These are phyloP conservation scores for Tupaia tana DNA, from an alignment of 2,113 vertebrate genomes.

Conservation along the genomic window DNA sequence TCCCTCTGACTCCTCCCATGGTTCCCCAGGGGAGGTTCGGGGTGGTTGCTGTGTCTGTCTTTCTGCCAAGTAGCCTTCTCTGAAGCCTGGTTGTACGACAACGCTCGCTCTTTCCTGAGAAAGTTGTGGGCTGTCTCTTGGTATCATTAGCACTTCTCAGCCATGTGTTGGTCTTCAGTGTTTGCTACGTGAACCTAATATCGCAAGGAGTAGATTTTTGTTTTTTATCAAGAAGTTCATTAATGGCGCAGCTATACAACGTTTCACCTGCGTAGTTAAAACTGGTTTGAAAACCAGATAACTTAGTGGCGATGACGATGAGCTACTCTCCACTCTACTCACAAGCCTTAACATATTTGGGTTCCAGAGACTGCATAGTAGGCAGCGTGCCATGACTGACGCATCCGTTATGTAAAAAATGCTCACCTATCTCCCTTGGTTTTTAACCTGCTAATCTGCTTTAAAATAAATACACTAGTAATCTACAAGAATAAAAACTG, in stretches of 20 bases:
- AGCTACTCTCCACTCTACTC: slow-evolving; percentile 70
- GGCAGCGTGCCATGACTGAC: slow-evolving; percentile 63
- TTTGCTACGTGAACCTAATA: slow-evolving; percentile 63
- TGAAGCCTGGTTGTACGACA: slow-evolving; percentile 66
- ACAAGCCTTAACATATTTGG: slow-evolving; percentile 51
- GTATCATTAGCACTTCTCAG: slow-evolving; percentile 63
- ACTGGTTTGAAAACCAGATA: slow-evolving; percentile 65
- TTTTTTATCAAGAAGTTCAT: slow-evolving; percentile 67
- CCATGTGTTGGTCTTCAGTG: slow-evolving; percentile 60
- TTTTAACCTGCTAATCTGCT: slow-evolving; percentile 72
- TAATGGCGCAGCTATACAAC: slow-evolving; percentile 68
- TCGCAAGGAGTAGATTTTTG: slow-evolving; percentile 67
- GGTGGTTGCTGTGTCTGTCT: slow-evolving; percentile 76
- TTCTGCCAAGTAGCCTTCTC: slow-evolving; percentile 78
- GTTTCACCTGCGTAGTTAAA: slow-evolving; percentile 60
- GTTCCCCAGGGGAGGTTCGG: slow-evolving; percentile 75
- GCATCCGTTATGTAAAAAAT: slow-evolving; percentile 53
- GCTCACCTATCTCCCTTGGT: slow-evolving; percentile 58
- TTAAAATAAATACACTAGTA: slow-evolving; percentile 61
- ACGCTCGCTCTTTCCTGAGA: slow-evolving; percentile 68
- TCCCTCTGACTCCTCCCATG: slow-evolving; percentile 65
- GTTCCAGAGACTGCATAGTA: slow-evolving; percentile 69
- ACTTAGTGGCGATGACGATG: slow-evolving; percentile 62
- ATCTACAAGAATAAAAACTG: slow-evolving; percentile 67
- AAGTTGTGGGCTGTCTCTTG: slow-evolving; percentile 66